Evolutionary conservation across 2,113 vertebrate species (phyloP), one percentile per base, ranked within the genome.

Genomic region (Xiphorhynchus elegans): DNA sequence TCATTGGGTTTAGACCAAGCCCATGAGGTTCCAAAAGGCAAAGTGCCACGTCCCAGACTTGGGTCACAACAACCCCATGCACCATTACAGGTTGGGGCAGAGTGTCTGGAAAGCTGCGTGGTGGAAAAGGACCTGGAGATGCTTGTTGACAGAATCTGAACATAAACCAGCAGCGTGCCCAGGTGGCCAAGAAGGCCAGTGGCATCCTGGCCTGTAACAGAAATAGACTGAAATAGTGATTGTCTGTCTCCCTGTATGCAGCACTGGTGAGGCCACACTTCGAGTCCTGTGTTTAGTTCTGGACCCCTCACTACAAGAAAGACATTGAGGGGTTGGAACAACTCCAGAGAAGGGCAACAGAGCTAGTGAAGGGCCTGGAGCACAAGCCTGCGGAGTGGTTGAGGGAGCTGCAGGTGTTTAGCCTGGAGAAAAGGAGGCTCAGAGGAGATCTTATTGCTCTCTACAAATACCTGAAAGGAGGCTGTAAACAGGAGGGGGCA

Each of bases 221-320:
- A 4, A 47, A 16, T 1, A 7, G 47, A 0, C 3, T 4, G 37
- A 37, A 37, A 37, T 37, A 24, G 4, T 9, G 33, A 52, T 1
- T 35, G 50, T 28, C 19, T 49, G n/a, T 31, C 29, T 3, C 13
- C 11, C 39, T 40, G 29, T 26, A 11, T n/a, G 55, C 2, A 5
- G 47, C 55, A 35, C 46, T 47, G 62, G 8, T 26, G 55, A 62
- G 14, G 24, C 21, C 13, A 4, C 29, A 55, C 20, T 35, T 42
- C 2, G 0, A 69, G 35, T 47, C n/a, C 20, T 47, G 13, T 10
- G 28, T 5, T 37, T 47, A 53, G 29, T 10, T 35, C 46, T 68
- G 39, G 28, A 53, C 10, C n/a, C 9, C 39, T 31, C 53, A 21
- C 5, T 52, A 3, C 7, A 26, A 15, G 20, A 42, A 3, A 9